Percentiles rank a stretch among this genome's conserved stretches.
phyloP scores from a whole-genome alignment of 2,888 invertebrate genomes.

The Leucozona laternaria region DNA sequence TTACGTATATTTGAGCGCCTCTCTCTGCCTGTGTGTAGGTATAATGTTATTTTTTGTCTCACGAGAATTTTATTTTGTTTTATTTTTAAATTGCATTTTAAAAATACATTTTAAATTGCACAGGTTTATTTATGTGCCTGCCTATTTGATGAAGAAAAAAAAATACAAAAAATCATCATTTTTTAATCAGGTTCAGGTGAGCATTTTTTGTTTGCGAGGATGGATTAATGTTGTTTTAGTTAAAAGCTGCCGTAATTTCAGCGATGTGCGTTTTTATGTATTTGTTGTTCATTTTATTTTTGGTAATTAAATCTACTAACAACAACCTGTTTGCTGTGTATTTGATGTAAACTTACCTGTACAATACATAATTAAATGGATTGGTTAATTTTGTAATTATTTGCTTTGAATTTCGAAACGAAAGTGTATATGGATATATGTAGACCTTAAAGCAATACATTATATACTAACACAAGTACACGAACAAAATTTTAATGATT shows the following conservation, averaged over 20 bases:
- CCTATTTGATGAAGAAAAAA: neutral
- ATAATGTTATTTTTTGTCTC: slow-evolving; percentile 20
- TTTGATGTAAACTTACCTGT: neutral
- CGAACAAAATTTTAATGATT: neutral
- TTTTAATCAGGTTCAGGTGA: slow-evolving; percentile 70
- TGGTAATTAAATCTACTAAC: slow-evolving; percentile 39
- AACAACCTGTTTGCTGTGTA: neutral
- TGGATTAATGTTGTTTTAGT: slow-evolving; percentile 27
- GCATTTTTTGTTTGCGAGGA: slow-evolving; percentile 34
- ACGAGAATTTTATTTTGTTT: slow-evolving; percentile 23
- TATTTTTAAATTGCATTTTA: slow-evolving; percentile 69
- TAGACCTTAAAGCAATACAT: too few relatives aligned
- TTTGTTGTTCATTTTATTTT: slow-evolving; percentile 28
- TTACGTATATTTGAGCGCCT: slow-evolving; percentile 7
- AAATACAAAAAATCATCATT: neutral
- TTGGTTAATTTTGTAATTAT: slow-evolving; percentile 48
- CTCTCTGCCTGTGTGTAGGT: slow-evolving; percentile 18
- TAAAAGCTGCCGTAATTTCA: slow-evolving; percentile 17
- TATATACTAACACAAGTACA: too few relatives aligned
- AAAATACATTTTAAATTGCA: slow-evolving; percentile 71
- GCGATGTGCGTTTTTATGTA: slow-evolving; percentile 1
- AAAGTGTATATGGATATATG: too few relatives aligned
- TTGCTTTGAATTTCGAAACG: slow-evolving; percentile 54
- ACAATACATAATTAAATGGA: slow-evolving; percentile 9
- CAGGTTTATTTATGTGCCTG: slow-evolving; percentile 41